Base-by-base conservation (phyloP, 1,140 invertebrate species). In the Pinna nobilis region DNA sequence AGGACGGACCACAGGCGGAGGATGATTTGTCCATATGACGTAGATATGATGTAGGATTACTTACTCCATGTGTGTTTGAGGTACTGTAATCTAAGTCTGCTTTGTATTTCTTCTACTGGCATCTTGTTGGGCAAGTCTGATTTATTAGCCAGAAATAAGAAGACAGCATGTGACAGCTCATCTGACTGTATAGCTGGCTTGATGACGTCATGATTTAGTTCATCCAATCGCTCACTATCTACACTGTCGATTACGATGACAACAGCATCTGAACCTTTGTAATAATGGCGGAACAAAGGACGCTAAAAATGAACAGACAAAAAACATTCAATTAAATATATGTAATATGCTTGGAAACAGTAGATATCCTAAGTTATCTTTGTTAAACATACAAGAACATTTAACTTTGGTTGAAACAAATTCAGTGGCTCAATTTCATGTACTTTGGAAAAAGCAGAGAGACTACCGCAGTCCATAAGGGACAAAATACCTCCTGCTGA, bases 101-200 rank as follows among this genome's bases (percentile, higher is more conserved):
- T 96, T 59, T 96, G 97, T 76, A 99, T 95, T 91, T 99, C 98
- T 63, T 97, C 95, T 77, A 96, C 95, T 87, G 94, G 96, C 97
- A 99, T 98, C 78, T 97, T 97, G 90, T 99, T 97, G 81, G 97
- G 96, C 88, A 99, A 92, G 93, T 99, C 97, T 92, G 86, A 97
- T 93, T 99, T 99, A 91, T 99, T 99, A 85, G 97, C 97, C 91
- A 99, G 98, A 89, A 99, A 96, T 81, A 99, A 92, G 82, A 99
- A 92, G 78, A 98, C 95, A 74, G 97, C 96, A 93, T 98, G 96
- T 90, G 96, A 93, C 74, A 99, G 92, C 91, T 99, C 97, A 88
- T 99, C 97, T 92, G 99, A 97, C 76, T 89, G 86, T 4, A 83
- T 49, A 0, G 82, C 84, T 20, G 84, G 83, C 61, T 84, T 83